A percentile compares a stretch with the other conserved stretches of the same genome.
Evolutionary conservation across 2,888 invertebrate species (phyloP).

Genomic region (Xestia ashworthii): DNA sequence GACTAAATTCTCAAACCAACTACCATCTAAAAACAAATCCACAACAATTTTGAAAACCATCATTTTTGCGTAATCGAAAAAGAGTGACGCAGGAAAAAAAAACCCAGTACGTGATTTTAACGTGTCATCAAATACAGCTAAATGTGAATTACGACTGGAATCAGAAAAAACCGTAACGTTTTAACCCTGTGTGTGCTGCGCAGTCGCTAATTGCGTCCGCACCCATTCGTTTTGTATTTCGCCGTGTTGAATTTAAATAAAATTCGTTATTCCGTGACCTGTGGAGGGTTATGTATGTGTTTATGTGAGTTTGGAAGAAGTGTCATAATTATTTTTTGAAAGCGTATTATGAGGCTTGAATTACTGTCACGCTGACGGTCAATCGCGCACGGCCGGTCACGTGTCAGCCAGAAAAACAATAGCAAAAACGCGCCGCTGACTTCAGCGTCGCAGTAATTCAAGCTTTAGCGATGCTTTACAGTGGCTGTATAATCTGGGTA

Average conservation of each 20-base stretch:
- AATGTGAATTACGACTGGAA: conserved; percentile 65
- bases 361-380: no score
- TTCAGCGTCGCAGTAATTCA: no score
- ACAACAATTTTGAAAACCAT: not conserved
- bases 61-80: conserved; percentile 45
- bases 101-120: conserved; percentile 34
- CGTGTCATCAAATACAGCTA: conserved; percentile 65
- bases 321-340: conserved; percentile 4
- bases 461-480: no score
- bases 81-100: conserved; percentile 32
- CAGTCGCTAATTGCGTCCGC: conserved; percentile 72
- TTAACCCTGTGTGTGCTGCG: conserved; percentile 56
- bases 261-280: conserved; percentile 58
- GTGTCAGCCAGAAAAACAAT: no score
- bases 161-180: conserved; percentile 59
- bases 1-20: not conserved
- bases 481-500: no score
- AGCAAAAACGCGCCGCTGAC: no score
- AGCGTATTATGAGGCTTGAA: no score
- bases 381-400: no score
- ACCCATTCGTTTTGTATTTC: conserved; percentile 71
- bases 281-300: conserved; percentile 19
- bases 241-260: conserved; percentile 68
- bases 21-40: not conserved
- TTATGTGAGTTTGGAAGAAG: not conserved